These are phyloP conservation scores for Adelges cooleyi DNA, from an alignment of 1,140 invertebrate genomes.

Conservation along the genomic window DNA sequence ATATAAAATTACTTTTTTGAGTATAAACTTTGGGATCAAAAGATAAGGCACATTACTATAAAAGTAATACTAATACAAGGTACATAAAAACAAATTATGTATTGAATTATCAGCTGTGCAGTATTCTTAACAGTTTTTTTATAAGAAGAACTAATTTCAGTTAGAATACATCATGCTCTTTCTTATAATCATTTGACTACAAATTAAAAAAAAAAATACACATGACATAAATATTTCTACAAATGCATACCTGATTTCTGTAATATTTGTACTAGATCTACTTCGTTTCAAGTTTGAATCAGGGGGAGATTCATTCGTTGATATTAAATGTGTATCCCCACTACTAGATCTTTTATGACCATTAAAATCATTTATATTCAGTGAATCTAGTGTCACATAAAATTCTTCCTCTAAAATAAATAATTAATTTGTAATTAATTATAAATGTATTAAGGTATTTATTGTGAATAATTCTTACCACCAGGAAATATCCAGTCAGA, in stretches of 20 bases:
- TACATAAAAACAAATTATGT: too few species aligned
- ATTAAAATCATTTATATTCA: slow-evolving; percentile 19
- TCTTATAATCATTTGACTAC: too few species aligned
- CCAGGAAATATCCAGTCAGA: slow-evolving; percentile 78
- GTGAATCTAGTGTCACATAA: slow-evolving; percentile 32
- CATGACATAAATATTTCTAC: not conserved
- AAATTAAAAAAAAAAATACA: not conserved
- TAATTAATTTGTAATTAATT: not conserved
- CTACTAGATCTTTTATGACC: slow-evolving; percentile 34
- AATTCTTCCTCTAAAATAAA: slow-evolving; percentile 34
- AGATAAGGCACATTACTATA: too few species aligned
- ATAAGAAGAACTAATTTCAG: too few species aligned
- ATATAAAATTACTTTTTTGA: too few species aligned
- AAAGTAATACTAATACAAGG: too few species aligned
- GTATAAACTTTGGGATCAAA: too few species aligned
- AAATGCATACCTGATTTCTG: not conserved
- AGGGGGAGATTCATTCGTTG: slow-evolving; percentile 9
- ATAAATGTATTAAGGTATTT: not conserved
- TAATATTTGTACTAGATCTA: slow-evolving; percentile 27
- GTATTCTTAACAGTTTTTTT: too few species aligned
- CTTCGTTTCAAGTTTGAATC: slow-evolving; percentile 19
- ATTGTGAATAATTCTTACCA: slow-evolving; percentile 40
- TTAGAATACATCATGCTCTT: too few species aligned
- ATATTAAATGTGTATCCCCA: slow-evolving; percentile 33
- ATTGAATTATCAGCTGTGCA: too few species aligned